Evolutionary conservation across 2,888 invertebrate genomes (phyloP).

Genomic region (Chymomyza caudatula): DNA sequence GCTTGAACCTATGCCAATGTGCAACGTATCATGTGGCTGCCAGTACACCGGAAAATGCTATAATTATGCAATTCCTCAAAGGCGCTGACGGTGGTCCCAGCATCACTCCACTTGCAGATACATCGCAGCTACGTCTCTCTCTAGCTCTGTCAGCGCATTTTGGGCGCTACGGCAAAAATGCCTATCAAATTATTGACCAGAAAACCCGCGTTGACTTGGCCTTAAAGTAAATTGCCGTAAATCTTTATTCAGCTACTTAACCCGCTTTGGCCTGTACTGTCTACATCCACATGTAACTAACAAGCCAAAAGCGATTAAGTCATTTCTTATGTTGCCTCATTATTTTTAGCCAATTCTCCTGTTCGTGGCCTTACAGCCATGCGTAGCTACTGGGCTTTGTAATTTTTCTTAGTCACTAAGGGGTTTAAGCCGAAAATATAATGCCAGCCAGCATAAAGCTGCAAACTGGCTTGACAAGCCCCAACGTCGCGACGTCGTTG

Average conservation of each 20-base stretch:
- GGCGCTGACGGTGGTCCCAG: constrained; percentile 73
- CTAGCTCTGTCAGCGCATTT: constrained; percentile 27
- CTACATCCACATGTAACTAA: constrained; percentile 45
- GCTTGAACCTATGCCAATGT: constrained; percentile 40
- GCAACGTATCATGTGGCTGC: constrained; percentile 23
- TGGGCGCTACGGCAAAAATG: constrained; percentile 21
- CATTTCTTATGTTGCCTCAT: constrained; percentile 70
- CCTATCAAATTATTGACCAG: constrained; percentile 66
- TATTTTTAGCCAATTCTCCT: constrained; percentile 38
- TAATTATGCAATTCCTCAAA: constrained; percentile 76
- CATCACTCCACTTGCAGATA: background rate
- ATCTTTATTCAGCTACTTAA: constrained; percentile 71
- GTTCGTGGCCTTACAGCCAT: constrained; percentile 23
- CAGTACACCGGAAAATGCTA: constrained; percentile 59
- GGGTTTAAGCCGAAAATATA: constrained; percentile 42
- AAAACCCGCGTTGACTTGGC: constrained; percentile 44
- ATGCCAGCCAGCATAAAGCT: constrained; percentile 30
- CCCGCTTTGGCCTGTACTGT: constrained; percentile 26
- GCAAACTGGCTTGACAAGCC: constrained; percentile 1
- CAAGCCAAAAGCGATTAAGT: constrained; percentile 74
- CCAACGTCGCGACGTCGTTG: background rate
- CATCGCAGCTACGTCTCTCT: background rate
- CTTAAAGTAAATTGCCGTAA: constrained; percentile 66
- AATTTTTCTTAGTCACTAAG: constrained; percentile 41
- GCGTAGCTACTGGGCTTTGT: constrained; percentile 69